phyloP scores from a whole-genome alignment of 2,797 vertebrate species.

The Rachycentron canadum region DNA sequence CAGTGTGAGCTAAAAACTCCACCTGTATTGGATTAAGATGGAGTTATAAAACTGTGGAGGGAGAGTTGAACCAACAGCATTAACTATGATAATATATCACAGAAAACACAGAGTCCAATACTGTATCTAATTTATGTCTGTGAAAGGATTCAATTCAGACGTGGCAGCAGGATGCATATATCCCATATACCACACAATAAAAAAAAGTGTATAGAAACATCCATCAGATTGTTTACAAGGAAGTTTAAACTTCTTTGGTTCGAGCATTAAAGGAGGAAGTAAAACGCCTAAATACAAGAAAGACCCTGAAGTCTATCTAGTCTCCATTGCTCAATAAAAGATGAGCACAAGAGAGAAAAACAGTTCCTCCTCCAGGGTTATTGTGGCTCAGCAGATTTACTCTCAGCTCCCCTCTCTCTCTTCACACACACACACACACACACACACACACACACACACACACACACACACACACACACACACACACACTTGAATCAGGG shows the following conservation, averaged over 20 bases:
- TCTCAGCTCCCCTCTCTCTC: neutral
- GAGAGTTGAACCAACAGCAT: constrained; percentile 1
- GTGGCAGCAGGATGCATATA: neutral
- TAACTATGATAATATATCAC: constrained; percentile 1
- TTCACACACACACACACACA: no score
- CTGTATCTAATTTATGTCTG: neutral
- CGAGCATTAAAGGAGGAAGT: constrained; percentile 14
- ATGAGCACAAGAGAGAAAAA: constrained; percentile 42
- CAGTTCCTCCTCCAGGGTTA: constrained; percentile 48
- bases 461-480: constrained; percentile 17
- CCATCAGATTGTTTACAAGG: constrained; percentile 39
- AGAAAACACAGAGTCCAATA: neutral
- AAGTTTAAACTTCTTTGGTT: constrained; percentile 24
- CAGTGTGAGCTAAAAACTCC: neutral
- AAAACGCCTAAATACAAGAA: constrained; percentile 13
- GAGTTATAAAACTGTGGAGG: neutral
- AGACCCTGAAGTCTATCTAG: constrained; percentile 35
- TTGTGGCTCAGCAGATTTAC: constrained; percentile 57
- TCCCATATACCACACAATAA: neutral
- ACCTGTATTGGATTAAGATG: neutral
- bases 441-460: neutral
- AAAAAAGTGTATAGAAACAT: neutral
- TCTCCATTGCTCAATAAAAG: constrained; percentile 53
- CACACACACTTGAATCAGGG: constrained; percentile 19
- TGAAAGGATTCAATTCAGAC: constrained; percentile 12